Percentiles rank a stretch among this genome's conserved stretches.
Evolutionary conservation across 2,888 invertebrate species (phyloP).

Genomic region (Chrysopilus asiliformis): DNA sequence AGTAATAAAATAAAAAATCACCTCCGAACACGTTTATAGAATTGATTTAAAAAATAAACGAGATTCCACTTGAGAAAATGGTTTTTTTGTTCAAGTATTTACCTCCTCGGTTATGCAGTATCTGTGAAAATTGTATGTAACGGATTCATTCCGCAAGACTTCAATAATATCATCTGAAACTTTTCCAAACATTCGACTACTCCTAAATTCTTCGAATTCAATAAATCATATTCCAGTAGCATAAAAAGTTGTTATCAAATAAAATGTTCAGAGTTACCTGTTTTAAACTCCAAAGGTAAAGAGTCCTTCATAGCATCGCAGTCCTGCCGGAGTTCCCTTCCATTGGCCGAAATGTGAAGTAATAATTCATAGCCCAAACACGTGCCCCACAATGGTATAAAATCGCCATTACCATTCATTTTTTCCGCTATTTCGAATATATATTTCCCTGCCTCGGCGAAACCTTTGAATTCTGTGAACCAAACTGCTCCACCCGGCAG

Average conservation of each 20-base stretch:
- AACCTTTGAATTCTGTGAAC: slow-evolving; percentile 48
- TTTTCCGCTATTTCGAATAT: slow-evolving; percentile 53
- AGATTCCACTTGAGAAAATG: no score
- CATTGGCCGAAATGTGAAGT: slow-evolving; percentile 44
- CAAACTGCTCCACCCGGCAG: slow-evolving; percentile 69
- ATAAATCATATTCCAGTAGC: neutral
- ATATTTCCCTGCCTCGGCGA: slow-evolving; percentile 53
- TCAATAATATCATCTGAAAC: slow-evolving; percentile 44
- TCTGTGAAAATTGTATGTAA: slow-evolving; percentile 62
- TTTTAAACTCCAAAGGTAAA: slow-evolving; percentile 49
- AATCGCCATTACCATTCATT: slow-evolving; percentile 50
- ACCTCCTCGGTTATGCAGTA: slow-evolving; percentile 54
- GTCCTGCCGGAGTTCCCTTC: slow-evolving; percentile 42
- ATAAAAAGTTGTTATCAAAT: slow-evolving; percentile 12
- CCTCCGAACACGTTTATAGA: no score
- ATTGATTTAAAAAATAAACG: no score
- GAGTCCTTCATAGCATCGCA: slow-evolving; percentile 46
- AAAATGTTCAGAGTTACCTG: slow-evolving; percentile 36
- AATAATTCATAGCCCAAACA: slow-evolving; percentile 79
- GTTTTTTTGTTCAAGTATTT: no score
- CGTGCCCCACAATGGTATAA: slow-evolving; percentile 78
- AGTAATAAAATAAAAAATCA: no score
- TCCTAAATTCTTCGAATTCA: slow-evolving; percentile 38
- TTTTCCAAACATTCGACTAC: slow-evolving; percentile 49
- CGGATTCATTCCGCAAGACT: slow-evolving; percentile 42